A percentile compares a stretch with the other conserved stretches of the same genome.
Conservation (phyloP, 1,140 invertebrate genomes). For the Hesperophylax magnus region DNA sequence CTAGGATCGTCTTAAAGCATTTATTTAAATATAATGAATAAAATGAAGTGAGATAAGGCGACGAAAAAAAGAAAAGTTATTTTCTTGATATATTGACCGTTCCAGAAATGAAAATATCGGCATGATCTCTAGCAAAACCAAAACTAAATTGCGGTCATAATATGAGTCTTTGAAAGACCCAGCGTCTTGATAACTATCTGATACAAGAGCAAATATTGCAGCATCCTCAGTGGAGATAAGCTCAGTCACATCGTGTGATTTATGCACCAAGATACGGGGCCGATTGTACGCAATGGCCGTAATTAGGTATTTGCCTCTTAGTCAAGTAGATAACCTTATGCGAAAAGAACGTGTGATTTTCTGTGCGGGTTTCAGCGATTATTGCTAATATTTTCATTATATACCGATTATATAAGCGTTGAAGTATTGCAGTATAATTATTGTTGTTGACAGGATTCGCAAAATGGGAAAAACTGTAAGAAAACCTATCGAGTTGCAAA, state of each 20-base stretch:
- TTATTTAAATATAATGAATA: too few species aligned
- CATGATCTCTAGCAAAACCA: too few species aligned
- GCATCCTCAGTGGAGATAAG: constrained; percentile 18
- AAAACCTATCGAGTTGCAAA: background rate
- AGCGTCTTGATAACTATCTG: constrained; percentile 16
- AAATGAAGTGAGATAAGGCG: too few species aligned
- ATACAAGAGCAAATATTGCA: constrained; percentile 20
- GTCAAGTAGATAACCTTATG: background rate
- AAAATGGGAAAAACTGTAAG: background rate
- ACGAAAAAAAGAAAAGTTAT: too few species aligned
- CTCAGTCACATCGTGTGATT: constrained; percentile 6
- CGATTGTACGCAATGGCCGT: constrained; percentile 7
- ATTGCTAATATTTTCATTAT: too few species aligned
- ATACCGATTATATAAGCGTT: constrained; percentile 10
- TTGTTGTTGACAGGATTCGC: background rate
- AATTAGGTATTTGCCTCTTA: background rate
- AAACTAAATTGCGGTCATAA: too few species aligned
- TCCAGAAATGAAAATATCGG: too few species aligned
- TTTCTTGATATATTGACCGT: too few species aligned
- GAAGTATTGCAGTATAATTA: background rate
- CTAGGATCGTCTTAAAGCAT: too few species aligned
- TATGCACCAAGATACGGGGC: constrained; percentile 19
- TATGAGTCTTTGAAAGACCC: background rate
- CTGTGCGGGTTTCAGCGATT: background rate
- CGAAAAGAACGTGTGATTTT: constrained; percentile 15